Percentiles rank a stretch among this genome's conserved stretches.
phyloP scores from a whole-genome alignment of 92 coral and sea anemone species.

The Phenganax subtilis region DNA sequence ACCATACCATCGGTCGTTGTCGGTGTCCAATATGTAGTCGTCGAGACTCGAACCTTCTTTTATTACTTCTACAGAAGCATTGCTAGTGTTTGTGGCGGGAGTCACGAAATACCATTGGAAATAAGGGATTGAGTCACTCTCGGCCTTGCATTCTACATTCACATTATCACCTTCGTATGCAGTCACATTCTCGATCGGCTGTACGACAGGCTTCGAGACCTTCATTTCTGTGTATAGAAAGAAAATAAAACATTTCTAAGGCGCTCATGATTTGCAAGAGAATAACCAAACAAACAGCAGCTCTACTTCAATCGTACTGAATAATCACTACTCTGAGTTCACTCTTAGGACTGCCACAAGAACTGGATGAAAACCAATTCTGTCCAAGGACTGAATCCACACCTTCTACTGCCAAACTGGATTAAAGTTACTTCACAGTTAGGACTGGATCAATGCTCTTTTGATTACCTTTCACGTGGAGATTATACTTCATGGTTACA shows the following conservation, averaged over 20 bases:
- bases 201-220: slow-evolving; percentile 68
- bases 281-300: background rate
- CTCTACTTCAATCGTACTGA: background rate
- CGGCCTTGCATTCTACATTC: slow-evolving; percentile 63
- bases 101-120: slow-evolving; percentile 73
- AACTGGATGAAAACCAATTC: background rate
- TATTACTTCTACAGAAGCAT: background rate
- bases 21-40: background rate
- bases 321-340: too few species aligned
- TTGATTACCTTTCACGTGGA: slow-evolving; percentile 72
- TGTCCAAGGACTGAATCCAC: background rate
- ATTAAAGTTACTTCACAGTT: background rate
- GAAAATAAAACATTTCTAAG: background rate
- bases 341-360: too few species aligned
- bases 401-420: background rate
- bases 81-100: background rate
- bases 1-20: slow-evolving; percentile 48
- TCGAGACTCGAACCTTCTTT: background rate
- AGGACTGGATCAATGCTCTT: background rate
- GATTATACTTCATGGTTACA: slow-evolving; percentile 63
- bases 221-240: slow-evolving; percentile 55
- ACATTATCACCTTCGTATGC: slow-evolving; percentile 66
- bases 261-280: background rate
- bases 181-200: slow-evolving; percentile 59
- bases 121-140: slow-evolving; percentile 88